Evolutionary conservation across 1,140 invertebrate genomes (phyloP), one percentile per base, ranked within the genome.

Genomic region (Phymorhynchus buccinoides): DNA sequence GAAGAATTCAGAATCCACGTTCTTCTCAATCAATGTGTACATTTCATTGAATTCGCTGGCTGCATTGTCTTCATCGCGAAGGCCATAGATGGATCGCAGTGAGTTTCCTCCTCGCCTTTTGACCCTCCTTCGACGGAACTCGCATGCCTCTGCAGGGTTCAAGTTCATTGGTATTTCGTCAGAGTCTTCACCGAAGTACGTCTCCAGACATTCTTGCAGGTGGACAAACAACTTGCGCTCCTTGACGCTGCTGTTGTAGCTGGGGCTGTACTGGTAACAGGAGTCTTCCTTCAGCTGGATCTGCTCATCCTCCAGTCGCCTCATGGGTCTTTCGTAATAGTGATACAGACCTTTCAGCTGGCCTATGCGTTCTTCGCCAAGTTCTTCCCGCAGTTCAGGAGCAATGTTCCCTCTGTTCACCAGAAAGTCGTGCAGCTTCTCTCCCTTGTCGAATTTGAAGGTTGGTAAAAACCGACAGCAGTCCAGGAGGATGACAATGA

Each of bases 41-140:
- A 81, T 81, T 9, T 39, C 71, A 14, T 68, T 42, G 18, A 44
- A 71, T 32, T 84, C 52, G 30, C n/a, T 66, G 3, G 35, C 91
- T 80, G 93, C 91, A 77, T 90, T 87, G n/a, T 88, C 88, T 81
- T 93, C 89, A 84, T 93, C 89, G 75, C 71, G 68, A 39, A 86
- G 42, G 37, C 39, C 44, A 68, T 86, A 75, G 22, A 85, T 68
- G 7, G 39, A 73, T 22, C 68, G 30, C 41, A 88, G 77, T 22
- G 86, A 86, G n/a, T 41, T 85, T 0, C 78, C 88, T 1, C 85
- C 85, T 4, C 83, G 35, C 52, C 75, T 84, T 37, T 35, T 56
- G 27, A 83, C 83, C n/a, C 86, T 68, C 30, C 86, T 80, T 42
- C 73, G 37, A 37, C 83, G 81, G 48, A 84, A 88, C 56, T 84